Base-by-base conservation (phyloP, 2,797 vertebrate genomes). In the Anomalospiza imberbis region DNA sequence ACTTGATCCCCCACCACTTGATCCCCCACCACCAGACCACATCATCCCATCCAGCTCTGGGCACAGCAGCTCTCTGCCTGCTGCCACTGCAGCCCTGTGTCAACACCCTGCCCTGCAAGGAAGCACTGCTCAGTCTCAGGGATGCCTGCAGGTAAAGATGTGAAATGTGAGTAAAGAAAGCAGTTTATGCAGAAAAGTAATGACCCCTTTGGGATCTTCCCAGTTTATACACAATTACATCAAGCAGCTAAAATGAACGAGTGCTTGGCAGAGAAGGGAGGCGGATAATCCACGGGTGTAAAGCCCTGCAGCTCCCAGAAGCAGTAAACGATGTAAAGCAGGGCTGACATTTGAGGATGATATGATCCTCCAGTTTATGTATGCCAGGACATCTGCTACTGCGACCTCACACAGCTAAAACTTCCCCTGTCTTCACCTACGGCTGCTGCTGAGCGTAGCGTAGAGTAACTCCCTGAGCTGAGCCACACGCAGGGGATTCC, bases 151-250 rank as follows among this genome's bases (percentile, higher is more conserved):
- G 92, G 93, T 95, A 54, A 88, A 70, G 21, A 81, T 85, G 78
- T 95, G 92, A 95, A 95, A 93, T 82, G 91, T 94, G 93, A 95
- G 60, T 87, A 93, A 93, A 88, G 84, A 60, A 87, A 93, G 88
- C 81, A 83, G 79, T 89, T 90, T 91, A 81, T 82, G 67, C 86
- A 80, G 92, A 79, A 82, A 89, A 91, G 88, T 89, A 95, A 92
- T 61, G 78, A 89, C 85, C 80, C 93, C 92, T 89, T 67, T 31
- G 94, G 96, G 93, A 94, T 74, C 45, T 79, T 80, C 93, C 78
- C 86, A 91, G 92, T 93, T 95, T 89, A 89, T 95, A 95, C 2
- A 40, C 94, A 95, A 93, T 96, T 94, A 95, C 57, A 92, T 50
- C 77, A 77, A 89, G 71, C 67, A 90, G 75, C 86, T 93, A 60